Base-by-base conservation (phyloP, 2,113 vertebrate species). In the Pachycephala philippinensis region DNA sequence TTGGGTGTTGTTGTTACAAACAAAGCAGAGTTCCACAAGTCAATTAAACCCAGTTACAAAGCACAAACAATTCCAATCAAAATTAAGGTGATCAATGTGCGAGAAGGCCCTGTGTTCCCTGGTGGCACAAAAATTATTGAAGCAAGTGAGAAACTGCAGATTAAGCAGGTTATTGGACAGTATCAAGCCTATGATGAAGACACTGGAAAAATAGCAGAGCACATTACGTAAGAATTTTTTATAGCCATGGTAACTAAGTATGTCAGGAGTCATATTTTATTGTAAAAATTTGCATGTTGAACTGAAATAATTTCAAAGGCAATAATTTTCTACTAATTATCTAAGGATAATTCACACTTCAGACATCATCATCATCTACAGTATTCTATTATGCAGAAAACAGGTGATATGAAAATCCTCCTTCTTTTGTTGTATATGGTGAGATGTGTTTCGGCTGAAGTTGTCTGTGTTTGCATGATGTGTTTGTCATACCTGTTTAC, bases 21-120 rank as follows among this genome's bases (percentile, higher is more conserved):
- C 74, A 98, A 97, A 97, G 98, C 98, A 50, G 89, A 97, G 68
- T 98, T 98, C 91, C 98, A 98, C 94, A 97, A 98, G 60, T 98
- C 98, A 0, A 28, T 98, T 86, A 92, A 60, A 78, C 27, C 27
- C 56, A 97, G 72, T 35, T 97, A 92, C 7, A 97, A 96, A 75
- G 71, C 93, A 24, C 96, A 96, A 79, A 26, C 90, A 52, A 93
- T 98, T 87, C 98, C 98, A 40, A 91, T 98, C 88, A 98, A 59
- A 96, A 95, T 98, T 69, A 97, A 97, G 16, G 98, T 98, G 74
- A 94, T 97, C 78, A 97, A 98, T 35, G 97, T 98, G 44, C 76
- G 9, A 17, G 98, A 98, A 95, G 98, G 98, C 42, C 93, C 96
- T 60, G 4, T 81, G 17, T 98, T 98, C 72, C 97, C 93, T 7